phyloP scores from a whole-genome alignment of 2,888 invertebrate species.

The Eurytoma californica region DNA sequence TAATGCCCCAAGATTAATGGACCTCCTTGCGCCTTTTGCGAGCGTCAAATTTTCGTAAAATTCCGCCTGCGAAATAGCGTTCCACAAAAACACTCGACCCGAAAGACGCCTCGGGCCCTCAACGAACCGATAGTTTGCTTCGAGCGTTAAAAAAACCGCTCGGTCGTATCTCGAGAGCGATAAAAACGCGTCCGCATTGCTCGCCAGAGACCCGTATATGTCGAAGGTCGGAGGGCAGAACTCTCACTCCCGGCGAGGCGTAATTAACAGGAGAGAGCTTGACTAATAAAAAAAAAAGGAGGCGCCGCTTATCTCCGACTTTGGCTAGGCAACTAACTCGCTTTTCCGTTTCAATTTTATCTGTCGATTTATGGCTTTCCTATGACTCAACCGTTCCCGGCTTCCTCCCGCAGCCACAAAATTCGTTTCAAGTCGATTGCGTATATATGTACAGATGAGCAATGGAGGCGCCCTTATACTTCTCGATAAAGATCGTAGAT shows the following conservation, averaged over 20 bases:
- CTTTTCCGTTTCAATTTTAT: constrained; percentile 46
- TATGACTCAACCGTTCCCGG: not conserved
- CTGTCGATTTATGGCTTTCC: constrained; percentile 45
- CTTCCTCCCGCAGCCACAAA: not conserved
- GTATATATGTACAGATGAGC: not conserved
- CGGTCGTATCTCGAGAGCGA: not conserved
- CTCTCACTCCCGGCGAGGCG: constrained; percentile 16
- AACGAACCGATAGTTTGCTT: not conserved
- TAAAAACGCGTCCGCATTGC: not conserved
- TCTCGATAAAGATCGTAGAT: too few species aligned
- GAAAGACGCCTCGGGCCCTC: not conserved
- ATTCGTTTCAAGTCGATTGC: not conserved
- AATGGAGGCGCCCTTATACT: too few species aligned
- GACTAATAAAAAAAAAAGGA: constrained; percentile 20
- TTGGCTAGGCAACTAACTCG: not conserved
- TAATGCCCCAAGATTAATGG: constrained; percentile 47
- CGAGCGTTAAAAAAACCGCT: not conserved
- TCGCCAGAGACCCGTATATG: not conserved
- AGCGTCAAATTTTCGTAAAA: constrained; percentile 1
- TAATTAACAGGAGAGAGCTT: constrained; percentile 16
- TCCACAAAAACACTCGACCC: too few species aligned
- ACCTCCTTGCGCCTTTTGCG: constrained; percentile 16
- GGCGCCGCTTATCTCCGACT: constrained; percentile 27
- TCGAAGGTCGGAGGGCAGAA: constrained; percentile 40
- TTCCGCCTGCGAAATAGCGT: not conserved